These are phyloP conservation scores for Cephonodes hylas DNA, from an alignment of 2,888 invertebrate genomes.

Conservation along the genomic window DNA sequence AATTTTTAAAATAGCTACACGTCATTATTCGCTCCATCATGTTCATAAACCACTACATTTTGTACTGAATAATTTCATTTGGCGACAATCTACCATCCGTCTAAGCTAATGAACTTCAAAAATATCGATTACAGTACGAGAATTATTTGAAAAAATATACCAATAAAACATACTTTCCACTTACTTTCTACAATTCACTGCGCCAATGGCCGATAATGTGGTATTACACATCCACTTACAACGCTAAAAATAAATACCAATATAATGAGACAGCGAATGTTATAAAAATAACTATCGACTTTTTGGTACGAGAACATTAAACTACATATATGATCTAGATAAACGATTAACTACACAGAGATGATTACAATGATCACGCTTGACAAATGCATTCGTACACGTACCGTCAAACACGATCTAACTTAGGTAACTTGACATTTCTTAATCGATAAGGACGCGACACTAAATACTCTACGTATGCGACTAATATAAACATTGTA, in stretches of 20 bases:
- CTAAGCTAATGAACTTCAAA: constrained; percentile 13
- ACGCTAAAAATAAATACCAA: background rate
- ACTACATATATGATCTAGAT: background rate
- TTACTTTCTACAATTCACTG: background rate
- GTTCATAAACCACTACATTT: constrained; percentile 55
- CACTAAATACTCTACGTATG: background rate
- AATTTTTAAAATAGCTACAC: constrained; percentile 60
- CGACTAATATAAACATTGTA: background rate
- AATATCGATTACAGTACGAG: constrained; percentile 1
- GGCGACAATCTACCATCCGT: constrained; percentile 37
- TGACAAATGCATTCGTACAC: background rate
- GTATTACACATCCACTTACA: background rate
- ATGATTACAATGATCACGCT: background rate
- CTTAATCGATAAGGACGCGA: background rate
- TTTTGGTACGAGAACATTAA: background rate
- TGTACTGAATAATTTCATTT: constrained; percentile 73
- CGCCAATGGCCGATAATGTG: background rate
- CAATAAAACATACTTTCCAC: background rate
- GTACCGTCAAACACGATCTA: background rate
- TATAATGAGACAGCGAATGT: background rate
- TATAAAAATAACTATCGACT: constrained; percentile 4
- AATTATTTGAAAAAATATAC: background rate
- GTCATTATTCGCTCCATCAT: constrained; percentile 41
- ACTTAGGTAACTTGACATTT: constrained; percentile 3
- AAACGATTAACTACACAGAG: background rate